Percentiles rank a stretch among this genome's conserved stretches.
Conservation (phyloP, 2,113 vertebrate genomes). For the Nematolebias whitei region DNA sequence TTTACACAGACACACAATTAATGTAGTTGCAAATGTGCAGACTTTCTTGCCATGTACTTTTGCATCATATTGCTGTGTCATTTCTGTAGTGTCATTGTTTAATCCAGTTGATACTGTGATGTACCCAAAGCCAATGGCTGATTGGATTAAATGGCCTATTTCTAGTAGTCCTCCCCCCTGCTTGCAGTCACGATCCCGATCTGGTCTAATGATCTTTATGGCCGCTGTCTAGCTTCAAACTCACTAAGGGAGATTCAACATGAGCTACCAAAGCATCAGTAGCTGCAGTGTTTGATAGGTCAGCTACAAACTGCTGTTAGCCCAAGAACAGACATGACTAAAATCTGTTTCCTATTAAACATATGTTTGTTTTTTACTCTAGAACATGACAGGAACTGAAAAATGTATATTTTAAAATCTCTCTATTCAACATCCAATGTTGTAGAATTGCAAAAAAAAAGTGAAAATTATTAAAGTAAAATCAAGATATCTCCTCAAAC, state of each 20-base stretch:
- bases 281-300: not conserved
- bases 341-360: constrained; percentile 13
- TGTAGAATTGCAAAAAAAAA: not conserved
- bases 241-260: constrained; percentile 7
- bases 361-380: constrained; percentile 35
- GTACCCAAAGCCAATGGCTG: constrained; percentile 11
- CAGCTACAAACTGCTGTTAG: constrained; percentile 4
- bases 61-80: not conserved
- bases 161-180: constrained; percentile 5
- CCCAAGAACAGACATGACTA: constrained; percentile 41
- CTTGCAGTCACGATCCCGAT: constrained; percentile 27
- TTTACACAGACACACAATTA: not conserved
- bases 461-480: not conserved
- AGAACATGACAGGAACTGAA: fast-evolving
- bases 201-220: constrained; percentile 43
- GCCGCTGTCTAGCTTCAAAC: constrained; percentile 14
- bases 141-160: constrained; percentile 45
- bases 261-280: constrained; percentile 24
- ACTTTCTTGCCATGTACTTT: not conserved
- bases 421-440: not conserved
- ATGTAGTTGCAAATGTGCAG: not conserved
- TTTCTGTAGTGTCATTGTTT: not conserved
- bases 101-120: constrained; percentile 16
- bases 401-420: not conserved
- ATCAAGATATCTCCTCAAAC: not conserved